Evolutionary conservation across 2,888 invertebrate genomes (phyloP).

Genomic region (Acleris literana): DNA sequence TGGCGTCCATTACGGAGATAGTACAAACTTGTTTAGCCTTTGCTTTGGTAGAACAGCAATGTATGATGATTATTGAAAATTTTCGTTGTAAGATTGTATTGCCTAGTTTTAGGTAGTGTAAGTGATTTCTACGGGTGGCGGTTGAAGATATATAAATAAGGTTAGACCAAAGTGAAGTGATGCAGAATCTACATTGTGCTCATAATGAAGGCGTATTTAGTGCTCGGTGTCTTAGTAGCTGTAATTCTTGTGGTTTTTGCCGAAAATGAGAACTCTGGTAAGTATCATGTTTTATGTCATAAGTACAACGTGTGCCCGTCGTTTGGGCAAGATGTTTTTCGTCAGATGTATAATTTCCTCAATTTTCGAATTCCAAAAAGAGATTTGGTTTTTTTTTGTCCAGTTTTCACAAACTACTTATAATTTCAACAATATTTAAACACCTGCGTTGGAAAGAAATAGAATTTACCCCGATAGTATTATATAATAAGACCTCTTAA

Average conservation of each 20-base stretch:
- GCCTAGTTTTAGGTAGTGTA: conserved; percentile 6
- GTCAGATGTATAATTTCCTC: too few species aligned
- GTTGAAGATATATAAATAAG: conserved; percentile 56
- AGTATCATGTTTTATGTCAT: background rate
- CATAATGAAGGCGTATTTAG: conserved; percentile 56
- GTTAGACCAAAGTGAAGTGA: conserved; percentile 44
- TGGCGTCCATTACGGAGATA: background rate
- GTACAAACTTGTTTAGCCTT: background rate
- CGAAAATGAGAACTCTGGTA: conserved; percentile 19
- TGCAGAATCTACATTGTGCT: conserved; percentile 46
- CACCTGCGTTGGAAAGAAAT: too few species aligned
- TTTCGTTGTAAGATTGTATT: conserved; percentile 39
- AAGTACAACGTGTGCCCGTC: too few species aligned
- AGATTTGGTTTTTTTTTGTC: too few species aligned
- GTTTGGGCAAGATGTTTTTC: too few species aligned
- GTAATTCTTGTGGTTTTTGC: conserved; percentile 40
- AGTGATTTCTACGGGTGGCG: conserved; percentile 26
- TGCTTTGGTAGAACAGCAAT: conserved; percentile 41
- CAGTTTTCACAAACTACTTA: too few species aligned
- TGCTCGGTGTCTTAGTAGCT: conserved; percentile 47
- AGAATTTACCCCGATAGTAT: too few species aligned
- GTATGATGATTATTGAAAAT: conserved; percentile 42
- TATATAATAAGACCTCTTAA: too few species aligned
- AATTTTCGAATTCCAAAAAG: too few species aligned
- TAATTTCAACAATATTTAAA: too few species aligned